Conservation (phyloP, 1,140 invertebrate species). For the Eurytemora carolleeae region DNA sequence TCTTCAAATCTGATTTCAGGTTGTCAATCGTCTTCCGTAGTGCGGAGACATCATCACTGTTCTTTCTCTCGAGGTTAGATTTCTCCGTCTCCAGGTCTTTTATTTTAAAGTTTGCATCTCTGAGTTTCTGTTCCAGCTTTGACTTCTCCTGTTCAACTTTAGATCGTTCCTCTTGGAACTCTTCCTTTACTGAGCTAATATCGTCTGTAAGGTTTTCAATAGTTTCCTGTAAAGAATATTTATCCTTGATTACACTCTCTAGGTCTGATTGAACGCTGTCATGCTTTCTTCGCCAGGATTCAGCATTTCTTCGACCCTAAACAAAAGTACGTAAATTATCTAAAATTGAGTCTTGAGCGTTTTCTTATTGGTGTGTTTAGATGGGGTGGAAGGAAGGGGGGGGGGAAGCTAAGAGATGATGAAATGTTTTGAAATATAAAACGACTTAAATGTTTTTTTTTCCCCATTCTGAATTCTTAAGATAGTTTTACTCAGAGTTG, state of each 20-base stretch:
- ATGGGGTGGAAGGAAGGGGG: no score
- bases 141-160: background rate
- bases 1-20: background rate
- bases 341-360: no score
- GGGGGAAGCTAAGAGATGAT: no score
- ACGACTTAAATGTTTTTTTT: no score
- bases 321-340: no score
- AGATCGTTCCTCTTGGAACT: background rate
- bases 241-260: background rate
- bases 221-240: background rate
- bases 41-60: background rate
- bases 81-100: background rate
- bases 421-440: no score
- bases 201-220: background rate
- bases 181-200: background rate
- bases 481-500: no score
- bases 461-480: no score
- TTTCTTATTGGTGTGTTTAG: no score
- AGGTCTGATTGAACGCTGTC: background rate
- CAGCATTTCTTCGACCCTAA: background rate
- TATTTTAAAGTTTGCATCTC: background rate
- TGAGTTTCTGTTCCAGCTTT: background rate
- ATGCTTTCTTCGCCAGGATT: background rate
- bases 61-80: background rate
- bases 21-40: background rate